Percentiles rank a stretch among this genome's conserved stretches.
phyloP scores from a whole-genome alignment of 2,797 vertebrate genomes.

The Phataginus tetradactyla region DNA sequence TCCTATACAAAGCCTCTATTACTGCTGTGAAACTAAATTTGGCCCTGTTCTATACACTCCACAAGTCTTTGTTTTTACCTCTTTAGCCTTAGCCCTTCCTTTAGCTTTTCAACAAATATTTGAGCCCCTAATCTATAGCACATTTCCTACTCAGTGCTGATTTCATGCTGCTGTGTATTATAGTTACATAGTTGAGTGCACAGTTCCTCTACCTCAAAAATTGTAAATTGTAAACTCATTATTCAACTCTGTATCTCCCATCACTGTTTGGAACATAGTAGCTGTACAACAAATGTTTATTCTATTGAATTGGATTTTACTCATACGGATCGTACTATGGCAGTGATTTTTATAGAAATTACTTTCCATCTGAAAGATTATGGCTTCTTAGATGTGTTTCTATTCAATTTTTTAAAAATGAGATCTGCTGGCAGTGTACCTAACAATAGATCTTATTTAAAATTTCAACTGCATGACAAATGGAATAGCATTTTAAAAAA shows the following conservation, averaged over 20 bases:
- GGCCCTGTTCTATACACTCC: background rate
- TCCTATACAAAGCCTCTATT: background rate
- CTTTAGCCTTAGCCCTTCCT: background rate
- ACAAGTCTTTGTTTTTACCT: background rate
- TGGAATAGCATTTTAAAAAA: background rate
- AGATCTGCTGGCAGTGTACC: slow-evolving; percentile 10
- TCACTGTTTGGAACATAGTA: background rate
- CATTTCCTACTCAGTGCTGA: background rate
- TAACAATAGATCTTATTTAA: slow-evolving; percentile 53
- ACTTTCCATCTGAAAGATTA: slow-evolving; percentile 31
- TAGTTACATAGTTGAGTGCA: background rate
- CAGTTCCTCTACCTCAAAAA: background rate
- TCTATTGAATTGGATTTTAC: slow-evolving; percentile 27
- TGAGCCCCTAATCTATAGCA: background rate
- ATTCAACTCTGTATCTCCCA: background rate
- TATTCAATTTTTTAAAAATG: background rate
- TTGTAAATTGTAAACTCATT: background rate
- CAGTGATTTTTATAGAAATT: slow-evolving; percentile 45
- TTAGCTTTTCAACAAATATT: slow-evolving; percentile 21
- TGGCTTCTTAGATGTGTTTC: background rate
- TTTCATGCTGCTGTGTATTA: background rate
- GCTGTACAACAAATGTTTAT: background rate
- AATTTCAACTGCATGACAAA: slow-evolving; percentile 33
- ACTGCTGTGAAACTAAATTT: background rate
- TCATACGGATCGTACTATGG: background rate